phyloP scores from a whole-genome alignment of 2,888 invertebrate genomes.

The Rhingia rostrata region DNA sequence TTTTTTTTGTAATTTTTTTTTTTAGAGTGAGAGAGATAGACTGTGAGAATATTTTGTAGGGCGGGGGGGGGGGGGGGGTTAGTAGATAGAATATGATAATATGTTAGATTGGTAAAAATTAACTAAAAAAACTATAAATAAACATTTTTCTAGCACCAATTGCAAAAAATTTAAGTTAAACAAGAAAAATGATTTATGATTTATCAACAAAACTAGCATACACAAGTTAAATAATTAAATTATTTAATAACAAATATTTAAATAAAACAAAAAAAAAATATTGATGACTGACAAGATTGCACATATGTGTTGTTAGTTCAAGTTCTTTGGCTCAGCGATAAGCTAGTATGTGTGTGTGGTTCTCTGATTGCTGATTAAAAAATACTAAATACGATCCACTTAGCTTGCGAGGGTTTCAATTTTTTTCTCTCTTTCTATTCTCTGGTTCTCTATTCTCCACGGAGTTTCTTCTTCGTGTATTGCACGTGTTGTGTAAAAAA shows the following conservation, averaged over 20 bases:
- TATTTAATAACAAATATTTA: constrained; percentile 70
- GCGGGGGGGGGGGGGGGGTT: not conserved
- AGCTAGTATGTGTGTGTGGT: constrained; percentile 36
- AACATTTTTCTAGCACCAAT: constrained; percentile 68
- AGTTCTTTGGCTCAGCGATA: constrained; percentile 71
- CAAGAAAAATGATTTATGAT: constrained; percentile 34
- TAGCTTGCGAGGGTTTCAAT: constrained; percentile 52
- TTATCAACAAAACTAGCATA: constrained; percentile 28
- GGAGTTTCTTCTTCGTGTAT: constrained; percentile 46
- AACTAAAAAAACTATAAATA: constrained; percentile 45
- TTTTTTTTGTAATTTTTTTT: constrained; percentile 21
- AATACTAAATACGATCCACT: constrained; percentile 32
- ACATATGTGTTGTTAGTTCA: constrained; percentile 60
- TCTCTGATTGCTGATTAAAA: constrained; percentile 31
- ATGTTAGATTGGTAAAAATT: constrained; percentile 36
- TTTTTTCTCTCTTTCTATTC: constrained; percentile 28
- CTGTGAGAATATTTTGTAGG: constrained; percentile 46
- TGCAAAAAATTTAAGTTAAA: constrained; percentile 66
- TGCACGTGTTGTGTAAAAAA: constrained; percentile 45
- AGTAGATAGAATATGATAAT: constrained; percentile 41
- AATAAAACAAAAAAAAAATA: constrained; percentile 44
- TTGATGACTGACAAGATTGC: constrained; percentile 68
- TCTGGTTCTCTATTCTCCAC: constrained; percentile 22
- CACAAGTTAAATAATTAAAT: constrained; percentile 74
- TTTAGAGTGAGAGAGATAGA: constrained; percentile 55